Conservation (phyloP, 1,140 invertebrate genomes). For the Coenobita brevimanus region DNA sequence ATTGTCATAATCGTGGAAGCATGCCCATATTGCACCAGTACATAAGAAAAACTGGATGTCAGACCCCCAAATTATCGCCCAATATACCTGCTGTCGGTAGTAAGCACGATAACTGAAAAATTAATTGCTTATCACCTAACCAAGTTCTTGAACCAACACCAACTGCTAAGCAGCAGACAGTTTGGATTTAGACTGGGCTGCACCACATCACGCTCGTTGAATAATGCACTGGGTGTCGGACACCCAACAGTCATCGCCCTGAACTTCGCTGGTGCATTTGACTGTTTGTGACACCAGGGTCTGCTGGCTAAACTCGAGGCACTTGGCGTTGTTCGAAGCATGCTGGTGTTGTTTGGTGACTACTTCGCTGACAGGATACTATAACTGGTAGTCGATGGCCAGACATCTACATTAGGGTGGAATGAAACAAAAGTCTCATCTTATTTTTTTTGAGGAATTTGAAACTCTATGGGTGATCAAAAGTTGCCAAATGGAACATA, state of each 20-base stretch:
- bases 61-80: background rate
- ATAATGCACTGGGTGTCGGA: background rate
- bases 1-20: too few species aligned
- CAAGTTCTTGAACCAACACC: background rate
- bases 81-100: background rate
- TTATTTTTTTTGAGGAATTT: too few species aligned
- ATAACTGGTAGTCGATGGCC: background rate
- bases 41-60: background rate
- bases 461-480: too few species aligned
- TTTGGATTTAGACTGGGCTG: background rate
- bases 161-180: background rate
- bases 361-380: background rate
- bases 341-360: too few species aligned
- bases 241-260: background rate
- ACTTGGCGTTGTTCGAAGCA: too few species aligned
- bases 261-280: background rate
- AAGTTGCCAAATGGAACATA: too few species aligned
- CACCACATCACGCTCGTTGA: slow-evolving; percentile 26
- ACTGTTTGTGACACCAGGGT: too few species aligned
- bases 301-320: too few species aligned
- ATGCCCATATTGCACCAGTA: too few species aligned
- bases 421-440: too few species aligned
- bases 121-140: background rate
- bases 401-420: too few species aligned
- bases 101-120: background rate